Evolutionary conservation across 2,888 invertebrate genomes (phyloP).

Genomic region (Unio delphinus): DNA sequence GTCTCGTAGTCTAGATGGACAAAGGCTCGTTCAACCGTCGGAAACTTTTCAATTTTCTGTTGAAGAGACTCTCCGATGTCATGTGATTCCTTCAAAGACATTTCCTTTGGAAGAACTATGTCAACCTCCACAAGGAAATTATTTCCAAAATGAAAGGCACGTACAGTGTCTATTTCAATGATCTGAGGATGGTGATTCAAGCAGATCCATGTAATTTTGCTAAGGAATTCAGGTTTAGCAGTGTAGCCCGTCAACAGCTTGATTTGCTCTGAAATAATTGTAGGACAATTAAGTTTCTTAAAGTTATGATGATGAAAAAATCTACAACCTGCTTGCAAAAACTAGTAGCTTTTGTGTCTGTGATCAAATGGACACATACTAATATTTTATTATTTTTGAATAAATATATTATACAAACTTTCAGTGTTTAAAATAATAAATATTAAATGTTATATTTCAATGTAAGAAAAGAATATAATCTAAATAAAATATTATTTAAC

Average conservation of each 20-base stretch:
- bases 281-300: neutral
- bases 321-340: too few species aligned
- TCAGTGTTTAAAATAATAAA: too few species aligned
- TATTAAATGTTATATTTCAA: too few species aligned
- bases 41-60: slow-evolving; percentile 71
- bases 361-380: too few species aligned
- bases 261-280: slow-evolving; percentile 60
- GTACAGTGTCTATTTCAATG: slow-evolving; percentile 72
- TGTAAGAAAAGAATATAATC: too few species aligned
- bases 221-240: slow-evolving; percentile 66
- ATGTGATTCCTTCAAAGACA: slow-evolving; percentile 71
- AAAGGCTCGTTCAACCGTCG: slow-evolving; percentile 73
- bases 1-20: slow-evolving; percentile 74
- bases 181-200: slow-evolving; percentile 65
- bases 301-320: neutral
- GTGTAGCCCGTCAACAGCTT: slow-evolving; percentile 68
- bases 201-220: slow-evolving; percentile 67
- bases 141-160: slow-evolving; percentile 73
- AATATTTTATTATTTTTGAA: too few species aligned
- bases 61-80: slow-evolving; percentile 73
- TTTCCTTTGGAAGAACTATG: slow-evolving; percentile 71
- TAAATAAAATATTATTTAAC: too few species aligned
- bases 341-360: too few species aligned
- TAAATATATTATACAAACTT: too few species aligned
- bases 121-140: slow-evolving; percentile 72